Percentiles rank a stretch among this genome's conserved stretches.
phyloP scores from a whole-genome alignment of 2,113 vertebrate species.

The Cisticola juncidis region DNA sequence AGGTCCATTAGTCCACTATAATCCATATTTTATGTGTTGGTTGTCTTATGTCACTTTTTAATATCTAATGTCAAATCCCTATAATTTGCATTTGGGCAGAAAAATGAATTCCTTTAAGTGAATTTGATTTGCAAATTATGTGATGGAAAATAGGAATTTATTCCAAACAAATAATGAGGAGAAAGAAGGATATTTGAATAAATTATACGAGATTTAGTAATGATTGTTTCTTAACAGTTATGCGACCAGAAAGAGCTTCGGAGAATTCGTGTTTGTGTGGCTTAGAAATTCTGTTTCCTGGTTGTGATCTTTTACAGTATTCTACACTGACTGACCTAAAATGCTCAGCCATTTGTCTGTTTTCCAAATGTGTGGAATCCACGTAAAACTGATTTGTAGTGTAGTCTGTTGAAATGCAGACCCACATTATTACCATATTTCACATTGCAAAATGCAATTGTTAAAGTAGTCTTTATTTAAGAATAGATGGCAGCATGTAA shows the following conservation, averaged over 20 bases:
- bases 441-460: background rate
- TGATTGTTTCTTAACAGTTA: background rate
- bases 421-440: background rate
- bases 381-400: background rate
- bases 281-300: background rate
- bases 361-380: background rate
- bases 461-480: background rate
- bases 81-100: background rate
- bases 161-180: background rate
- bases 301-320: background rate
- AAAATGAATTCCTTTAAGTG: background rate
- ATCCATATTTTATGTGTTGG: background rate
- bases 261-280: background rate
- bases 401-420: background rate
- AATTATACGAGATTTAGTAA: background rate
- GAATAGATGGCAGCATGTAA: background rate
- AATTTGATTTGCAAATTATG: background rate
- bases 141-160: background rate
- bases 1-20: background rate
- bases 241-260: background rate
- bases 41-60: background rate
- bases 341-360: background rate
- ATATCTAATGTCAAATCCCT: background rate
- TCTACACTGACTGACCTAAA: background rate
- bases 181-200: background rate